A percentile compares a stretch with the other conserved stretches of the same genome.
These are phyloP conservation scores for Anser cygnoides DNA, from an alignment of 2,113 vertebrate species.

Conservation along the genomic window DNA sequence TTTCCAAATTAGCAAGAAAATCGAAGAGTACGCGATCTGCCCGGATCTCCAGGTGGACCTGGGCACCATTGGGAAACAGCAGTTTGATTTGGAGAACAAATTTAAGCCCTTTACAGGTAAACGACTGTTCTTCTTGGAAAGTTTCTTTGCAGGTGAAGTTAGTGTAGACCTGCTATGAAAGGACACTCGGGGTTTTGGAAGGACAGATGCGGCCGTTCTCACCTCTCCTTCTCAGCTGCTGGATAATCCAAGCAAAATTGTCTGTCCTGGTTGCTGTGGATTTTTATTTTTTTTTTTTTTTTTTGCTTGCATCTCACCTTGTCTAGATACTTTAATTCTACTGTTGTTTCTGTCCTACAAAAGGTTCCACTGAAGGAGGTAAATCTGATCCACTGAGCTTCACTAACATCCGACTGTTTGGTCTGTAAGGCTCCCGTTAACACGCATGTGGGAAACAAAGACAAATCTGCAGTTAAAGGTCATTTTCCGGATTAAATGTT, in stretches of 20 bases:
- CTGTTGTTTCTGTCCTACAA: neutral
- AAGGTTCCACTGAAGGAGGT: neutral
- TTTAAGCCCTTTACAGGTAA: constrained; percentile 94
- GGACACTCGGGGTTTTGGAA: neutral
- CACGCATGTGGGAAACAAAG: neutral
- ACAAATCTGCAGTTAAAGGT: neutral
- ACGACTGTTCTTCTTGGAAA: neutral
- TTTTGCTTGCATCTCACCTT: neutral
- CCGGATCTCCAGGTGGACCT: constrained; percentile 94
- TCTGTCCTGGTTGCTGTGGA: neutral
- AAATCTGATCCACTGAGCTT: neutral
- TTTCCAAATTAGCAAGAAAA: constrained; percentile 94
- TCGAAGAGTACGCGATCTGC: constrained; percentile 95
- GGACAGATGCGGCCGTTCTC: neutral
- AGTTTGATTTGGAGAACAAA: constrained; percentile 96
- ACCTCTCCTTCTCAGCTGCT: neutral
- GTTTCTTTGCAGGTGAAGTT: neutral
- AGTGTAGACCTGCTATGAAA: fast-evolving
- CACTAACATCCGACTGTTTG: neutral
- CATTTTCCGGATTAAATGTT: neutral
- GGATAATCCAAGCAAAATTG: neutral
- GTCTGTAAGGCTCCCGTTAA: neutral
- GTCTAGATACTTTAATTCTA: neutral
- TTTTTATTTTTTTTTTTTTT: neutral
- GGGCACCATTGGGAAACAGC: constrained; percentile 90